These are phyloP conservation scores for Pelobates cultripes DNA, from an alignment of 2,797 vertebrate species.

Conservation along the genomic window DNA sequence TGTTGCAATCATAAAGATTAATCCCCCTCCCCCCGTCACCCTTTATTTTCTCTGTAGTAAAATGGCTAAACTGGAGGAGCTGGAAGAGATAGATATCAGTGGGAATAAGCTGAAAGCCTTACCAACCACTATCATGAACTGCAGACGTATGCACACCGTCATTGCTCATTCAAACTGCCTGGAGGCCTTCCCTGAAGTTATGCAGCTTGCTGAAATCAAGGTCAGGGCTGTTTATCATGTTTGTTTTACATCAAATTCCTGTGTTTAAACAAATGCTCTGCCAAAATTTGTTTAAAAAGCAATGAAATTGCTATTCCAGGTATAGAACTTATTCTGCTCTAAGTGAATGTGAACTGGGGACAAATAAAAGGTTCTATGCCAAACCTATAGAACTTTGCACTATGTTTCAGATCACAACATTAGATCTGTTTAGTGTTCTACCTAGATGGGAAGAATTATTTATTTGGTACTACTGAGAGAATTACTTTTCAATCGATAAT, in stretches of 20 bases:
- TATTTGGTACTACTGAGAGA: no score
- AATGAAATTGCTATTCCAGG: no score
- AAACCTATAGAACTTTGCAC: no score
- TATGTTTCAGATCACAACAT: no score
- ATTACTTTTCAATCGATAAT: no score
- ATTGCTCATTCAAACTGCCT: slow-evolving; percentile 95
- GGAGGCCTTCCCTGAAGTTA: slow-evolving; percentile 95
- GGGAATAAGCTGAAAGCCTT: slow-evolving; percentile 95
- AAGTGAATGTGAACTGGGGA: no score
- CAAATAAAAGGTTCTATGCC: no score
- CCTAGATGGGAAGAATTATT: no score
- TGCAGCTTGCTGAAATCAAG: slow-evolving; percentile 97
- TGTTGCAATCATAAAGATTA: no score
- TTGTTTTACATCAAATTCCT: background rate
- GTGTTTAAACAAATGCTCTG: background rate
- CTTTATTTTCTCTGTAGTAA: slow-evolving; percentile 74
- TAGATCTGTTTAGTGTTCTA: no score
- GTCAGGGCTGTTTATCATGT: slow-evolving; percentile 65
- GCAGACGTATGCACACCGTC: slow-evolving; percentile 92
- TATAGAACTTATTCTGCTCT: no score
- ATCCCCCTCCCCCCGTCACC: background rate
- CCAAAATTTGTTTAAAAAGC: no score
- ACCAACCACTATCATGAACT: slow-evolving; percentile 94
- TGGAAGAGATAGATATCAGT: slow-evolving; percentile 95
- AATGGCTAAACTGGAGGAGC: slow-evolving; percentile 97